These are phyloP conservation scores for Heliconius erato DNA, from an alignment of 2,888 invertebrate species.

Conservation along the genomic window DNA sequence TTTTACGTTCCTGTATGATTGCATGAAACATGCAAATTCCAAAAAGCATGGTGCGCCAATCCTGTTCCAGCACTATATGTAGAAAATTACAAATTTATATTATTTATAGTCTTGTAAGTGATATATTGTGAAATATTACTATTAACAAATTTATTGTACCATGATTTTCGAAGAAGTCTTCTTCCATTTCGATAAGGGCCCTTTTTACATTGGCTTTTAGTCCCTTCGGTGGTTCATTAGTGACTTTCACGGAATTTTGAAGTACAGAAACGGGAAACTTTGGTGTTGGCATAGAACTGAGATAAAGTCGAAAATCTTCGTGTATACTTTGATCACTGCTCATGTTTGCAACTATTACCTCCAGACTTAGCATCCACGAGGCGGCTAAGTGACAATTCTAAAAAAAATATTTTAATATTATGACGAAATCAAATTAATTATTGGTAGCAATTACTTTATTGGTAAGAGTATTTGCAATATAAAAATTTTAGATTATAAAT, in stretches of 20 bases:
- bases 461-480: not conserved
- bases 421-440: not conserved
- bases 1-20: constrained; percentile 95
- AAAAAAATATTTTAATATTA: constrained; percentile 53
- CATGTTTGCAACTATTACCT: constrained; percentile 91
- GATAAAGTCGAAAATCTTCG: constrained; percentile 91
- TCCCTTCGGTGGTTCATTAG: constrained; percentile 97
- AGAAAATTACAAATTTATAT: not conserved
- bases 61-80: constrained; percentile 85
- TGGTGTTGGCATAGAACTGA: constrained; percentile 95
- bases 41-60: constrained; percentile 91
- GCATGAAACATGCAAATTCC: constrained; percentile 97
- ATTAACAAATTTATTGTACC: constrained; percentile 71
- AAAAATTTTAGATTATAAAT: not conserved
- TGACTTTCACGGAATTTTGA: constrained; percentile 97
- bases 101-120: not conserved
- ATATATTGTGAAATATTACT: not conserved
- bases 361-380: constrained; percentile 96
- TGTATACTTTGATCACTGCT: constrained; percentile 89
- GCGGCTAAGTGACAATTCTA: constrained; percentile 97
- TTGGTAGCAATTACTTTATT: not conserved
- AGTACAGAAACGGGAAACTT: constrained; percentile 95
- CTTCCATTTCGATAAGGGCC: constrained; percentile 91
- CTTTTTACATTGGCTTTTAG: constrained; percentile 94
- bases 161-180: constrained; percentile 93